phyloP scores from a whole-genome alignment of 2,113 vertebrate genomes.

The human region GRCh38 chr9:90958001-90958500 shows the following conservation, averaged over 20 bases:
- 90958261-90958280: neutral
- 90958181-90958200: neutral
- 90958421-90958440: neutral
- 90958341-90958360: neutral
- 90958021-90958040: neutral
- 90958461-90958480: neutral
- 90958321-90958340: neutral
- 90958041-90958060: neutral
- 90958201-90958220: neutral
- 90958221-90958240: neutral
- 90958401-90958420: neutral
- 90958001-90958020: too few relatives aligned
- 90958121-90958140: rapidly evolving
- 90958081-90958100: neutral
- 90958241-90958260: too few relatives aligned
- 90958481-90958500: neutral
- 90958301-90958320: neutral
- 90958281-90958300: neutral
- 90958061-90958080: too few relatives aligned
- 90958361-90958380: neutral
- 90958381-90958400: neutral
- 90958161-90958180: rapidly evolving
- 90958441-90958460: neutral
- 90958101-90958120: too few relatives aligned
- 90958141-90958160: rapidly evolving